Evolutionary conservation across 2,113 vertebrate genomes (phyloP), one percentile per base, ranked within the genome.

Genomic region (Perca fluviatilis): DNA sequence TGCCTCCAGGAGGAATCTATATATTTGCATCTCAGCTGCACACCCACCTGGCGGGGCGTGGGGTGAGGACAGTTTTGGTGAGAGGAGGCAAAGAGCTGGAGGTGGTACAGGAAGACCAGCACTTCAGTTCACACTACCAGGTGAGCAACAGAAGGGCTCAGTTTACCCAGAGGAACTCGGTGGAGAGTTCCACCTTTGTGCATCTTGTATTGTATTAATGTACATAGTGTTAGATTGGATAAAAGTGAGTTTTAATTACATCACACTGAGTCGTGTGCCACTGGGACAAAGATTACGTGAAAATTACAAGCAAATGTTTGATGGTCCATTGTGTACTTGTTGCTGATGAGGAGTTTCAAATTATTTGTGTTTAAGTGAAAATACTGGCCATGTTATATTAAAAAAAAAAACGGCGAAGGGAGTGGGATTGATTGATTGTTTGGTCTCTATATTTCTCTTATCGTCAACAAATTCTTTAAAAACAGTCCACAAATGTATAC

Each of bases 1-100:
- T 99, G 77, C 63, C 67, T 69, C 19, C 30, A 36, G 67, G 67
- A 65, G 98, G 98, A 33, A 97, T 99, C 83, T 95, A 74, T 71
- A 96, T 99, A 82, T 99, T 99, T 12, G 98, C 98, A 3, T 99
- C 98, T 0, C 98, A 99, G 95, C 96, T 99, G 47, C 98, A 99
- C 94, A 99, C 98, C 0, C 98, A 99, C 63, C 68, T 99, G 93
- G 94, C 97, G 0, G 98, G 98, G 1, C 94, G 93, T 0, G 93
- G 94, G 46, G 97, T 99, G 91, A 93, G 94, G 85, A 99, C 98
- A 0, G 91, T 97, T 53, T 88, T 99, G 89, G 88, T 95, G 57
- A 94, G 96, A 73, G 93, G 85, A 0, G 96, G 96, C 9, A 92
- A 9, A 10, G 97, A 98, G 91, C 40, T 15, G 86, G 94, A 95